Evolutionary conservation across 2,113 vertebrate genomes (phyloP).

Genomic region (Salminus brasiliensis): DNA sequence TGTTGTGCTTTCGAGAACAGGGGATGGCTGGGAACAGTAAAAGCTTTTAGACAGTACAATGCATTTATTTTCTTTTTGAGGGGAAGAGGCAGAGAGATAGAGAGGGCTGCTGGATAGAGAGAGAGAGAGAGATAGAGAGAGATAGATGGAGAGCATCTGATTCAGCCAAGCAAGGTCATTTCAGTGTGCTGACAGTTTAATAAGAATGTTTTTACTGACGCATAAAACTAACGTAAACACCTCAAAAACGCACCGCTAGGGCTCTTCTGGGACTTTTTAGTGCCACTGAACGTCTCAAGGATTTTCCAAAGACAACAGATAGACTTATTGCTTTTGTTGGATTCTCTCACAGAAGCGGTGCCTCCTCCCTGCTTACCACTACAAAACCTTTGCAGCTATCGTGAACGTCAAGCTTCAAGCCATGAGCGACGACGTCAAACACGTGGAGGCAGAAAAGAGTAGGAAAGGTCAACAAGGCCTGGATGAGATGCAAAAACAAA

Average conservation of each 20-base stretch:
- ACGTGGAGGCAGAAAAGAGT: background rate
- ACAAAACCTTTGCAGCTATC: background rate
- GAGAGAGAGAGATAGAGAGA: background rate
- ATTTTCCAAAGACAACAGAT: constrained; percentile 1
- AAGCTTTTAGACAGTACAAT: constrained; percentile 32
- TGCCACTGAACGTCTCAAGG: background rate
- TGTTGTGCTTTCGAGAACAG: constrained; percentile 13
- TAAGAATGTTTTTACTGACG: constrained; percentile 17
- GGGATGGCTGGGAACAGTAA: constrained; percentile 11
- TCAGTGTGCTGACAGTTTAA: background rate
- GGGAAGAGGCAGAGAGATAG: background rate
- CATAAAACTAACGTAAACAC: background rate
- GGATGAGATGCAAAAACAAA: background rate
- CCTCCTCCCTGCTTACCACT: background rate
- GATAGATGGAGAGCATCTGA: background rate
- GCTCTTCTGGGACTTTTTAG: background rate
- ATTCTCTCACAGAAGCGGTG: background rate
- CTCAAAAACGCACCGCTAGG: background rate
- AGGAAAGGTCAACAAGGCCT: background rate
- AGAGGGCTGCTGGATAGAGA: background rate
- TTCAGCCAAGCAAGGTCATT: constrained; percentile 1
- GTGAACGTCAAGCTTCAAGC: no score
- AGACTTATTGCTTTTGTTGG: background rate
- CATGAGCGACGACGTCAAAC: background rate
- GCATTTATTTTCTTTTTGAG: background rate